Percentiles rank a stretch among this genome's conserved stretches.
phyloP scores from a whole-genome alignment of 1,140 invertebrate genomes.

The Scaptomyza montana region DNA sequence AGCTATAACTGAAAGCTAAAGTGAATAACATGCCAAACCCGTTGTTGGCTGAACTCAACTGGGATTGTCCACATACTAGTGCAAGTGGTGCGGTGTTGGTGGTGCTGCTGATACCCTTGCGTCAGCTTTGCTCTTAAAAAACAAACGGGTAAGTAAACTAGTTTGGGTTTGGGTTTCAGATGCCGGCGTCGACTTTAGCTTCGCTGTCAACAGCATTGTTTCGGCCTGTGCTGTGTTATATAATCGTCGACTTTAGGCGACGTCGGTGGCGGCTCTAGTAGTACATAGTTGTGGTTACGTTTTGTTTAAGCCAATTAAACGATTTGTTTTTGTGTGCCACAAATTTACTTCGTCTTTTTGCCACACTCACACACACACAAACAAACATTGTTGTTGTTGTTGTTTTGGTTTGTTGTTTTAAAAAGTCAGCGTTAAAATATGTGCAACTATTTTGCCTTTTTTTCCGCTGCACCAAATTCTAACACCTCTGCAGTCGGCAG shows the following conservation, averaged over 20 bases:
- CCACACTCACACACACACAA: constrained; percentile 52
- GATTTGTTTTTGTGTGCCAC: constrained; percentile 77
- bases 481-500: constrained; percentile 67
- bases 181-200: constrained; percentile 23
- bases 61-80: constrained; percentile 16
- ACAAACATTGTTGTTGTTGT: constrained; percentile 3
- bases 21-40: constrained; percentile 70
- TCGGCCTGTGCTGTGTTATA: constrained; percentile 63
- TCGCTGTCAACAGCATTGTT: constrained; percentile 65
- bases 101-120: constrained; percentile 60
- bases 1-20: constrained; percentile 13
- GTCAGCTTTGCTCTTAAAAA: constrained; percentile 78
- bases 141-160: constrained; percentile 59
- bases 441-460: constrained; percentile 22
- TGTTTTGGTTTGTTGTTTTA: not conserved
- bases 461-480: constrained; percentile 61
- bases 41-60: constrained; percentile 48
- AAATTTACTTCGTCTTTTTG: constrained; percentile 69
- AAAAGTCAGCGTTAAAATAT: constrained; percentile 45
- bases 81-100: constrained; percentile 37
- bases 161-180: constrained; percentile 39
- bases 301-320: constrained; percentile 79
- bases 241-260: constrained; percentile 50
- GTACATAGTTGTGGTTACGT: constrained; percentile 73
- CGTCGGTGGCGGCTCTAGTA: constrained; percentile 40